phyloP scores from a whole-genome alignment of 2,113 vertebrate genomes.

The Cyrtonyx montezumae region DNA sequence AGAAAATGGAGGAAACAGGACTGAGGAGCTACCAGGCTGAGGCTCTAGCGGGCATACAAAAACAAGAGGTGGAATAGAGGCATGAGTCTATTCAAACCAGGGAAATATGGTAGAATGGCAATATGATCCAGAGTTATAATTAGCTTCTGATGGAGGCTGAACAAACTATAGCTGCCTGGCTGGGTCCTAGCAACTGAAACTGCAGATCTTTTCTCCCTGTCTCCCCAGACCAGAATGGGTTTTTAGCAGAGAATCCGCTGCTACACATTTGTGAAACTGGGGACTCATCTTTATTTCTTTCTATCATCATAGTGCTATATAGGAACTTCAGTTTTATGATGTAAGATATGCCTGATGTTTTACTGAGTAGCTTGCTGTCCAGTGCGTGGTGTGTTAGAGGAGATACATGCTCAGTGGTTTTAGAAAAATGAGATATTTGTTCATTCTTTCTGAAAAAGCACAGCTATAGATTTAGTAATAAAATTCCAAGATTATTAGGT shows the following conservation, averaged over 20 bases:
- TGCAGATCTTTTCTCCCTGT: not conserved
- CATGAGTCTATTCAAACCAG: not conserved
- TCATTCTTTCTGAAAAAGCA: not conserved
- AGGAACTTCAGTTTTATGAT: not conserved
- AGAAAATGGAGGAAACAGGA: not conserved
- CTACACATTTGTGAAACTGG: not conserved
- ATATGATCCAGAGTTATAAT: not conserved
- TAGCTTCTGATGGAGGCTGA: not conserved
- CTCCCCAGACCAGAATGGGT: not conserved
- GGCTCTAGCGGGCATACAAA: not conserved
- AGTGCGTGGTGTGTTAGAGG: not conserved
- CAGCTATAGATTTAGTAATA: not conserved
- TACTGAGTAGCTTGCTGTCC: not conserved
- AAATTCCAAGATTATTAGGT: not conserved
- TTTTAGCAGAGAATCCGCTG: not conserved
- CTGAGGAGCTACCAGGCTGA: not conserved
- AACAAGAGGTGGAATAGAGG: not conserved
- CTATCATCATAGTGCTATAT: not conserved
- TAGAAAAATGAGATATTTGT: not conserved
- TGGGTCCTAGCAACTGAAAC: not conserved
- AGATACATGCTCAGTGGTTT: not conserved
- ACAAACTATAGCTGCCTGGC: accelerated
- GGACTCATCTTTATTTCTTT: not conserved
- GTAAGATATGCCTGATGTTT: not conserved
- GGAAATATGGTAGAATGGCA: not conserved